Evolutionary conservation across 2,113 vertebrate genomes (phyloP).

Genomic region (Atherinomorus stipes): DNA sequence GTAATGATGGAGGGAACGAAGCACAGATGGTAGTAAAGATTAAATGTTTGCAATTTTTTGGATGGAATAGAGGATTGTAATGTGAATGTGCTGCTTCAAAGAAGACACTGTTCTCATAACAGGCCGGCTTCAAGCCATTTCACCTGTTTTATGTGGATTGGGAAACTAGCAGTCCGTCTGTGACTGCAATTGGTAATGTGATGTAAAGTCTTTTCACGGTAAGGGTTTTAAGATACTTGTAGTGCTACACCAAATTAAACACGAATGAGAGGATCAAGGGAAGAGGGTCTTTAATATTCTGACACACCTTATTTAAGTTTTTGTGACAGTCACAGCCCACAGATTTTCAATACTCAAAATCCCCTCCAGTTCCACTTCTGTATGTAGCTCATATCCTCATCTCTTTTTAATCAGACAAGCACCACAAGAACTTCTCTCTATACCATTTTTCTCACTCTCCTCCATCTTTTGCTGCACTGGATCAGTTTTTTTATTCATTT

Average conservation of each 20-base stretch:
- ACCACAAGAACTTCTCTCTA: background rate
- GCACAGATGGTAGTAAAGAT: conserved; percentile 19
- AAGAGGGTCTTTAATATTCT: conserved; percentile 12
- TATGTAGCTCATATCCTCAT: background rate
- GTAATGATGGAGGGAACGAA: background rate
- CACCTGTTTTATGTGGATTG: background rate
- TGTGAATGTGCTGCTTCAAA: conserved; percentile 15
- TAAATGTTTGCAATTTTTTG: background rate
- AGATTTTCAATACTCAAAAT: conserved; percentile 21
- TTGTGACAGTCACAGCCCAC: conserved; percentile 11
- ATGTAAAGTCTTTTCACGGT: conserved; percentile 7
- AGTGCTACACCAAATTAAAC: conserved; percentile 5
- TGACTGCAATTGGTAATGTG: conserved; percentile 11
- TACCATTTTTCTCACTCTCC: background rate
- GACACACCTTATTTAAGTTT: conserved; percentile 13
- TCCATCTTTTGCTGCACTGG: background rate
- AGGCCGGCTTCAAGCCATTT: background rate
- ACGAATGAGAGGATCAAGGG: conserved; percentile 10
- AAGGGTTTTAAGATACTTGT: conserved; percentile 14
- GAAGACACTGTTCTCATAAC: conserved; percentile 3
- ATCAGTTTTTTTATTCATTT: background rate
- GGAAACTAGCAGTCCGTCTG: background rate
- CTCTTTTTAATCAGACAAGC: background rate
- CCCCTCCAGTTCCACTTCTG: background rate
- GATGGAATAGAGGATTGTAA: conserved; percentile 17